Evolutionary conservation across 2,888 invertebrate genomes (phyloP).

Genomic region (Dromius quadrimaculatus): DNA sequence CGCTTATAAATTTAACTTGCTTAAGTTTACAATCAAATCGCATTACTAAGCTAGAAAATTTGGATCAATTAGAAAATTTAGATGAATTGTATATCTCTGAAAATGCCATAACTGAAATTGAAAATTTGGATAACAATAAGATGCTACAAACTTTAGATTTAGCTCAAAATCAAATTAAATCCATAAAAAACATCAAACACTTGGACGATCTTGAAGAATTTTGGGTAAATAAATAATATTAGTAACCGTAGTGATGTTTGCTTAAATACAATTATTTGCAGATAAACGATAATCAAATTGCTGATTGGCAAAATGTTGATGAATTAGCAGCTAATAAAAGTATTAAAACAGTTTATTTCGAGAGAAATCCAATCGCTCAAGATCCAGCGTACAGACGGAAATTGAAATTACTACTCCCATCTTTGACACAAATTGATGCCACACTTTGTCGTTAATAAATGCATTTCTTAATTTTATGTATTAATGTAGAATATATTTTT

Average conservation of each 20-base stretch:
- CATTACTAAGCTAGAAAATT: constrained; percentile 86
- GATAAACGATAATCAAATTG: constrained; percentile 92
- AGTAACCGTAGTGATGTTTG: constrained; percentile 10
- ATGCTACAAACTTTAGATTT: constrained; percentile 89
- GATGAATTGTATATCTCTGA: constrained; percentile 94
- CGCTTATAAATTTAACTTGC: constrained; percentile 78
- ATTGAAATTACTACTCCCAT: constrained; percentile 87
- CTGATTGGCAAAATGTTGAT: constrained; percentile 88
- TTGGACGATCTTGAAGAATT: constrained; percentile 89
- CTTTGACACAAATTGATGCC: constrained; percentile 94
- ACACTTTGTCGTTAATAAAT: constrained; percentile 81
- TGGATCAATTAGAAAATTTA: constrained; percentile 79
- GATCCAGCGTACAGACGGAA: constrained; percentile 93
- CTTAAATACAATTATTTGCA: constrained; percentile 65
- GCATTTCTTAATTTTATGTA: constrained; percentile 14
- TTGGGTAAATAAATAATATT: constrained; percentile 78
- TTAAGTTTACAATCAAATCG: constrained; percentile 94
- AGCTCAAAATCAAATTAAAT: constrained; percentile 86
- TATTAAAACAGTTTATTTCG: constrained; percentile 89
- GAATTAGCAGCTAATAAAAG: constrained; percentile 76
- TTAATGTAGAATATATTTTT: neutral
- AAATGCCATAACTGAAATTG: constrained; percentile 87
- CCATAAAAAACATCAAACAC: constrained; percentile 82
- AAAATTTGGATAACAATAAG: constrained; percentile 78
- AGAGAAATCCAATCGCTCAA: constrained; percentile 88